A percentile compares a stretch with the other conserved stretches of the same genome.
These are phyloP conservation scores for Actias luna DNA, from an alignment of 2,888 invertebrate species.

Conservation along the genomic window DNA sequence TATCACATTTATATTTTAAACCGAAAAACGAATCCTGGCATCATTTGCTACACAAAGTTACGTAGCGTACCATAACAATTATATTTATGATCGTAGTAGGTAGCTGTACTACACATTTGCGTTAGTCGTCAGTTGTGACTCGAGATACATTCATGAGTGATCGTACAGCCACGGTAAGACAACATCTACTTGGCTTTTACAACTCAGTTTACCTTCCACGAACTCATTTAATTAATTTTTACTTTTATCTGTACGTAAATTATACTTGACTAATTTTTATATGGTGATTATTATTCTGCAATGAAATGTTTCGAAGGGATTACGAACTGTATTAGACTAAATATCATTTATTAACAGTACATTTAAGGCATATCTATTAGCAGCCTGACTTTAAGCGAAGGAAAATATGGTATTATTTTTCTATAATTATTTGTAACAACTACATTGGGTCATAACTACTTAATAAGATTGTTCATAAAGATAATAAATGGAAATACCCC, in stretches of 20 bases:
- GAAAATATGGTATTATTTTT: no score
- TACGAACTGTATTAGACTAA: no score
- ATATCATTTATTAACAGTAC: no score
- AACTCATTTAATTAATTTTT: neutral
- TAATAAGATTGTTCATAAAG: no score
- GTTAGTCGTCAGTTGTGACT: slow-evolving; percentile 12
- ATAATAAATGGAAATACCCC: no score
- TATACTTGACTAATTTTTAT: neutral
- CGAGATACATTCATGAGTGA: slow-evolving; percentile 24
- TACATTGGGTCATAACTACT: no score
- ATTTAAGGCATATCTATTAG: no score
- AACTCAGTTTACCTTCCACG: neutral
- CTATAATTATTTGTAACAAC: no score
- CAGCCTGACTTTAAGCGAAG: no score
- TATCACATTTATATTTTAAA: no score
- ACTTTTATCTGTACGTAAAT: neutral
- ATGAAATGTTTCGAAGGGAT: neutral
- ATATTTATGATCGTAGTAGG: slow-evolving; percentile 16
- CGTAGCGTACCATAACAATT: slow-evolving; percentile 22
- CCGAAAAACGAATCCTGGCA: no score
- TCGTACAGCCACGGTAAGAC: slow-evolving; percentile 24
- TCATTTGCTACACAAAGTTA: slow-evolving; percentile 23
- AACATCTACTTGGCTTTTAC: neutral
- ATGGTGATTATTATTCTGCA: neutral
- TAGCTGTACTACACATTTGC: slow-evolving; percentile 11